Base-by-base conservation (phyloP, 2,888 invertebrate genomes). In the Pyrrhia umbra region DNA sequence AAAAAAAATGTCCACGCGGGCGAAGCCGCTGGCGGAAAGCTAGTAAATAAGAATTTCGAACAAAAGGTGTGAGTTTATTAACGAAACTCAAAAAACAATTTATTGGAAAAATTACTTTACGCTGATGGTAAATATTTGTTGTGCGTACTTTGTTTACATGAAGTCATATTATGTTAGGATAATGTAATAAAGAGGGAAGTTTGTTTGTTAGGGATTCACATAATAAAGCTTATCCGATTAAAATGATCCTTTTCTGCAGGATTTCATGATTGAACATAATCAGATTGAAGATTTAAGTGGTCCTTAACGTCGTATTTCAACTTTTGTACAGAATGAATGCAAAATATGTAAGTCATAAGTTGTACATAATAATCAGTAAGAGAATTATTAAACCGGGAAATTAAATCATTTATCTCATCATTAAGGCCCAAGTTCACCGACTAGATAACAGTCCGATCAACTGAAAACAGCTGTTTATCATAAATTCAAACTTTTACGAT, bases 161-260 rank as follows among this genome's bases (percentile, higher is more conserved):
- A 10, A 45, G 6, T 25, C 18, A 15, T 21, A 23, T 46, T 25
- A 16, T 34, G 25, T 6, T 18, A 45, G 13, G n/a, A 43, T 43
- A 49, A 37, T 6, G 6, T 13, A 25, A 21, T 43, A 27, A 46
- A 45, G 1, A 40, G 27, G 6, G 23, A 63, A 46, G 40, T 37
- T 54, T 52, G 30, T 59, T 54, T 34, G 39, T 45, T 5, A 27
- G 9, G 40, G 37, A 42, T 37, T 16, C 2, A 15, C 3, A 21
- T 10, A 18, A 52, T 25, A 50, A 21, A 15, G 25, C 9, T 50
- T 68, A 54, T 25, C 8, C 8, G 39, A 46, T 64, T 50, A 45
- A 47, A 39, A 21, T 39, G 37, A 20, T 8, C 6, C 30, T 39
- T 27, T 16, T n/a, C 2, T 23, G 23, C 16, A 8, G 21, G 6